phyloP scores from a whole-genome alignment of 2,797 vertebrate species.

The Meriones psammophilus region DNA sequence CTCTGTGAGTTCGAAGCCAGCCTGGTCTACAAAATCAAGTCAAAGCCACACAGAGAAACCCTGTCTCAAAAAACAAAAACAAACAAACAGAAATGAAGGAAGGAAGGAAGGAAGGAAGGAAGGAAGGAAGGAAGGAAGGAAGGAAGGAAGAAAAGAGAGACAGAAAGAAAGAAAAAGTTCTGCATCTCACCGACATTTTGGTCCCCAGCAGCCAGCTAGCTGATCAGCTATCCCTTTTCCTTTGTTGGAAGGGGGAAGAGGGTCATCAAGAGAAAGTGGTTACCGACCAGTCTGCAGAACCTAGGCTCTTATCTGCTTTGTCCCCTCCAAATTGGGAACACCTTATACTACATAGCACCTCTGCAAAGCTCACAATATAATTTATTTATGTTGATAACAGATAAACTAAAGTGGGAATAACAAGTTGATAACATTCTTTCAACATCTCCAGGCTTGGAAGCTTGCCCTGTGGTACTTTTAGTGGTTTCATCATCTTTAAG shows the following conservation, averaged over 20 bases:
- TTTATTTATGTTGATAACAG: constrained; percentile 79
- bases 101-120: no score
- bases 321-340: constrained; percentile 56
- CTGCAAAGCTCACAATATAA: constrained; percentile 48
- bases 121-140: no score
- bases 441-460: constrained; percentile 55
- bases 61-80: no score
- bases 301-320: constrained; percentile 42
- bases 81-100: no score
- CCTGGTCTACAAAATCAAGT: no score
- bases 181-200: constrained; percentile 17
- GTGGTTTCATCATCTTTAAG: constrained; percentile 50
- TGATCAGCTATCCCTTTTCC: constrained; percentile 52
- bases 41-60: no score
- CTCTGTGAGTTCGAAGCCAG: no score
- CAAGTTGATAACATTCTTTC: constrained; percentile 72
- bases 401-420: constrained; percentile 75
- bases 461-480: constrained; percentile 58
- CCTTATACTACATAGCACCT: constrained; percentile 52
- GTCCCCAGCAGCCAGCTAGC: constrained; percentile 26
- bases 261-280: constrained; percentile 60
- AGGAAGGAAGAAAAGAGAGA: no score
- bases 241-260: constrained; percentile 58
- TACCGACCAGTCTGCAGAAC: constrained; percentile 57
- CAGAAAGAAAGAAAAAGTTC: no score